A percentile compares a stretch with the other conserved stretches of the same genome.
Evolutionary conservation across 2,113 vertebrate genomes (phyloP).

Genomic region (Beaufortia kweichowensis): DNA sequence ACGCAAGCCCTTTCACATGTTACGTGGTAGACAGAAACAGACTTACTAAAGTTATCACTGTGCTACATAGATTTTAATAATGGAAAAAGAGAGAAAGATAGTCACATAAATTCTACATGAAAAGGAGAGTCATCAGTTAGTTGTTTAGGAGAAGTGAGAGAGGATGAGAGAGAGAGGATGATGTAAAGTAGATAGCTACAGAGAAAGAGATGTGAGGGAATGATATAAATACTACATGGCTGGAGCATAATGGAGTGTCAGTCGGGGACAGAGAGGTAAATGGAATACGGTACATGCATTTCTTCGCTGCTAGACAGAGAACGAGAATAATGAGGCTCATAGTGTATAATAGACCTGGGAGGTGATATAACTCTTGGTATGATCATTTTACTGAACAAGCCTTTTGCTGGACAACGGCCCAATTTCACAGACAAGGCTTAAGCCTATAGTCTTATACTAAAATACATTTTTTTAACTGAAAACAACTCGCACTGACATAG

Average conservation of each 20-base stretch:
- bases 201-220: slow-evolving; percentile 8
- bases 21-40: neutral
- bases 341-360: slow-evolving; percentile 35
- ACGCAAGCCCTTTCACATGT: neutral
- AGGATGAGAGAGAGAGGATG: slow-evolving; percentile 6
- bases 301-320: slow-evolving; percentile 28
- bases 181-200: slow-evolving; percentile 36
- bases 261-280: slow-evolving; percentile 41
- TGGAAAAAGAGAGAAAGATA: neutral
- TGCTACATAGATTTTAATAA: slow-evolving; percentile 12
- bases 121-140: slow-evolving; percentile 26
- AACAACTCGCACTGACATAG: too few species aligned
- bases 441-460: too few species aligned
- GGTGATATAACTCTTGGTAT: slow-evolving; percentile 22
- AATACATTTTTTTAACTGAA: too few species aligned
- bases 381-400: slow-evolving; percentile 20
- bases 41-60: neutral
- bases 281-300: slow-evolving; percentile 40
- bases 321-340: slow-evolving; percentile 24
- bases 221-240: slow-evolving; percentile 45
- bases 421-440: too few species aligned
- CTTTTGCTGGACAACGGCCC: neutral
- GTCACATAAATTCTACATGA: slow-evolving; percentile 48
- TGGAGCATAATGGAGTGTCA: slow-evolving; percentile 43
- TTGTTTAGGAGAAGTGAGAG: neutral